Conservation (phyloP, 2,888 invertebrate species). For the Cancer borealis region DNA sequence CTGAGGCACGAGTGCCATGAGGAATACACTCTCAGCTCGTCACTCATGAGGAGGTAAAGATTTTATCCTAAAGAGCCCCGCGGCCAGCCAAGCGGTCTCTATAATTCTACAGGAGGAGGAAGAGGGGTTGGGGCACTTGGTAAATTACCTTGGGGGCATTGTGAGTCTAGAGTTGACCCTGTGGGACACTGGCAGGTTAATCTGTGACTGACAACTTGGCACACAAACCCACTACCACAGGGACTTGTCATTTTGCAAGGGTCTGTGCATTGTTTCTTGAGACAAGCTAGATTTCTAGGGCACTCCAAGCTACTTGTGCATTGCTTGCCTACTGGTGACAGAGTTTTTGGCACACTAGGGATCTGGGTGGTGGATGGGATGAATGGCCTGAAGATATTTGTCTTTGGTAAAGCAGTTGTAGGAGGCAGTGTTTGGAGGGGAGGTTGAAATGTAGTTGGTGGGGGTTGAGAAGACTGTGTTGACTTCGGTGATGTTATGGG, state of each 20-base stretch:
- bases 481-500: neutral
- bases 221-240: slow-evolving; percentile 81
- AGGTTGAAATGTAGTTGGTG: slow-evolving; percentile 15
- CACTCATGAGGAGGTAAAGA: slow-evolving; percentile 50
- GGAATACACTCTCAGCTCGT: neutral
- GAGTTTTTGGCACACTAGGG: slow-evolving; percentile 62
- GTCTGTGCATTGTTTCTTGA: slow-evolving; percentile 82
- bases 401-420: neutral
- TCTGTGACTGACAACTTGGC: slow-evolving; percentile 78
- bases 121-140: slow-evolving; percentile 65
- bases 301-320: slow-evolving; percentile 91
- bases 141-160: slow-evolving; percentile 77
- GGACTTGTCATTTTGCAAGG: slow-evolving; percentile 82
- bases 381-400: slow-evolving; percentile 8
- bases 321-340: slow-evolving; percentile 85
- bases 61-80: slow-evolving; percentile 14
- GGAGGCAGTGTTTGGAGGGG: neutral
- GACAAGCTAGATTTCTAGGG: slow-evolving; percentile 89
- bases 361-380: neutral
- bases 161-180: slow-evolving; percentile 71
- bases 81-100: slow-evolving; percentile 51
- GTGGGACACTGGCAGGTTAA: slow-evolving; percentile 77
- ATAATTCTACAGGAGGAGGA: slow-evolving; percentile 46
- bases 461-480: neutral
- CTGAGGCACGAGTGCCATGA: neutral